These are phyloP conservation scores for Sanderia malayensis DNA, from an alignment of 30 jellyfish, hydroid and myxozoan genomes.

Conservation along the genomic window DNA sequence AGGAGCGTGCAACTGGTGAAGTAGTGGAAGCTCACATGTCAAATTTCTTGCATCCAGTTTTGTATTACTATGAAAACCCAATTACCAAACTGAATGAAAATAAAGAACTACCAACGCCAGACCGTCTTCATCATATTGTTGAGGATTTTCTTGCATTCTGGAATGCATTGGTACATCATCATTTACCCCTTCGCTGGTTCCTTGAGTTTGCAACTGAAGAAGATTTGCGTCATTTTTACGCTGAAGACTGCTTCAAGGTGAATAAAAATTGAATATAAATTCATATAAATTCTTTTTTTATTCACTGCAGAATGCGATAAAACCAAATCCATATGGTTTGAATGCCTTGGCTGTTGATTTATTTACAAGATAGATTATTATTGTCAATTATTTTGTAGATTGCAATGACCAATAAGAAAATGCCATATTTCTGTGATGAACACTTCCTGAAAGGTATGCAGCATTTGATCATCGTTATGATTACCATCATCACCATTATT, in stretches of 20 bases:
- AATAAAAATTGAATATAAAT: neutral
- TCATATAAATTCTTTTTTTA: no score
- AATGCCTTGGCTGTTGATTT: no score
- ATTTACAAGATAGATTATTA: no score
- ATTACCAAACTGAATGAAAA: constrained; percentile 18
- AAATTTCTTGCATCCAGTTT: constrained; percentile 89
- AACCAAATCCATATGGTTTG: no score
- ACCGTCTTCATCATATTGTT: constrained; percentile 78
- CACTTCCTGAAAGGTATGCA: constrained; percentile 59
- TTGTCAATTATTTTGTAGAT: constrained; percentile 36
- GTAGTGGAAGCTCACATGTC: constrained; percentile 80
- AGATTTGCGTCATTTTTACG: constrained; percentile 79
- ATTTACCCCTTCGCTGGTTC: constrained; percentile 89
- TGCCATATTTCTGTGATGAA: constrained; percentile 43
- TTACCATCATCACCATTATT: no score
- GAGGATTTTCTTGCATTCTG: constrained; percentile 90
- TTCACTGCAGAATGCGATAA: no score
- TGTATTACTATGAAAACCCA: constrained; percentile 45
- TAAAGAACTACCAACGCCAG: constrained; percentile 72
- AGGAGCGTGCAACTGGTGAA: constrained; percentile 86
- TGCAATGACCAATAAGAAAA: constrained; percentile 40
- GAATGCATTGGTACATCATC: constrained; percentile 75
- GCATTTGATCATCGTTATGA: no score
- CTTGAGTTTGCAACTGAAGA: constrained; percentile 69
- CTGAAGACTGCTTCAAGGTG: constrained; percentile 87